Conservation (phyloP, 2,797 vertebrate species). For the Malurus splendens region DNA sequence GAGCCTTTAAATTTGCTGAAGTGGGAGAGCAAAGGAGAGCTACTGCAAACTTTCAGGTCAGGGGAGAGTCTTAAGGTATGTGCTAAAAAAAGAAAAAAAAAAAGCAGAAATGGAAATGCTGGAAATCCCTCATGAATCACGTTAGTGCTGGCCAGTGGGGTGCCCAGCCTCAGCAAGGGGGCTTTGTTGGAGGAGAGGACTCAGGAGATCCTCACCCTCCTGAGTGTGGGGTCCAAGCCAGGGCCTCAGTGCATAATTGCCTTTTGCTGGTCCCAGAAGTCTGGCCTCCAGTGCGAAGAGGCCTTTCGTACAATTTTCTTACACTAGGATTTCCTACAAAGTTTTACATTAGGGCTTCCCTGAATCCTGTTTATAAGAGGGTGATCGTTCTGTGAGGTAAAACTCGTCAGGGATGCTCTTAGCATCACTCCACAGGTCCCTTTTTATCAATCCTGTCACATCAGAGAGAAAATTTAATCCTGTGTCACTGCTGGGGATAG, state of each 20-base stretch:
- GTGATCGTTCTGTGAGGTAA: neutral
- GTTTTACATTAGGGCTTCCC: neutral
- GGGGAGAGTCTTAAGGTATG: neutral
- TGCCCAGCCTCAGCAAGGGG: neutral
- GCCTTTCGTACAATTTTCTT: neutral
- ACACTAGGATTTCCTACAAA: neutral
- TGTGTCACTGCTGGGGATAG: neutral
- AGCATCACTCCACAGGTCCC: neutral
- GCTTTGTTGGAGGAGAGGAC: neutral
- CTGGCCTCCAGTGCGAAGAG: neutral
- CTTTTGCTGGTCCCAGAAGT: neutral
- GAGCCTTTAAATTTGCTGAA: neutral
- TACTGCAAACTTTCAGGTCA: neutral
- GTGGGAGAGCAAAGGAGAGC: neutral
- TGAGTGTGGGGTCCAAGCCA: neutral
- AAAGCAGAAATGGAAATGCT: neutral
- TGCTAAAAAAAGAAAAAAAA: neutral
- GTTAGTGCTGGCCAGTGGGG: neutral
- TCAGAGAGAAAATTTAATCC: neutral
- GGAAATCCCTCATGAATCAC: neutral
- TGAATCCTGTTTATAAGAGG: neutral
- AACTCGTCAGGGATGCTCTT: neutral
- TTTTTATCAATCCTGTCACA: neutral
- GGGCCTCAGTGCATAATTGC: neutral
- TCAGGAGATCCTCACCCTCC: neutral